Evolutionary conservation across 2,888 invertebrate species (phyloP), one percentile per base, ranked within the genome.

Genomic region (Sycophila texana): DNA sequence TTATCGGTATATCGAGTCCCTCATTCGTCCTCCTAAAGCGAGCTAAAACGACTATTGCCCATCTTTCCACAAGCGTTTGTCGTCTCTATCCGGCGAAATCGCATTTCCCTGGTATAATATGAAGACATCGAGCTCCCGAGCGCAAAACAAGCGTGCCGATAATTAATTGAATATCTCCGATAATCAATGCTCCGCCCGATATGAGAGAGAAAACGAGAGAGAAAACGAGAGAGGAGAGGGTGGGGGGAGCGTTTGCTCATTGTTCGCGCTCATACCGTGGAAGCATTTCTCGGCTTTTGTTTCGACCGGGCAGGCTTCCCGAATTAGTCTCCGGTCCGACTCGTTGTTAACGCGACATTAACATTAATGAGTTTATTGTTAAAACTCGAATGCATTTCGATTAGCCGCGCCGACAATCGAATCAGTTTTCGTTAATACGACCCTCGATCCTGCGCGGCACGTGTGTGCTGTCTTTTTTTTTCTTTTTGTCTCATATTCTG

Each of bases 301-400:
- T 86, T 83, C 39, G 10, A 10, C 10, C 39, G 7, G 39, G 84
- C 79, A 80, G 79, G 78, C 79, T 80, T 39, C 10, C 81, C 83
- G 81, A 86, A 88, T 87, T 86, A 86, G 82, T 81, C 84, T 79
- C 78, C 71, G 63, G 82, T 39, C 30, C 20, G 65, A 18, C 7
- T 51, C 30, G 26, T 76, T 84, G 86, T 84, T 85, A 86, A 85
- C 84, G 82, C 79, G 81, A 82, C 84, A 86, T 87, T 87, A 87
- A 86, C 87, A 84, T 86, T 88, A 89, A 88, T 86, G 84, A 85
- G 84, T 86, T 86, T 87, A 88, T 88, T 88, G 87, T 87, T 86
- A 86, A 87, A 88, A 88, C 82, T 86, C 82, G 83, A 85, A 83
- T 84, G 85, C 82, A 83, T 86, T 87, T 85, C 86, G 84, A 88